Percentiles rank a stretch among this genome's conserved stretches.
phyloP scores from a whole-genome alignment of 2,797 vertebrate species.

The Gobio occitaniae region DNA sequence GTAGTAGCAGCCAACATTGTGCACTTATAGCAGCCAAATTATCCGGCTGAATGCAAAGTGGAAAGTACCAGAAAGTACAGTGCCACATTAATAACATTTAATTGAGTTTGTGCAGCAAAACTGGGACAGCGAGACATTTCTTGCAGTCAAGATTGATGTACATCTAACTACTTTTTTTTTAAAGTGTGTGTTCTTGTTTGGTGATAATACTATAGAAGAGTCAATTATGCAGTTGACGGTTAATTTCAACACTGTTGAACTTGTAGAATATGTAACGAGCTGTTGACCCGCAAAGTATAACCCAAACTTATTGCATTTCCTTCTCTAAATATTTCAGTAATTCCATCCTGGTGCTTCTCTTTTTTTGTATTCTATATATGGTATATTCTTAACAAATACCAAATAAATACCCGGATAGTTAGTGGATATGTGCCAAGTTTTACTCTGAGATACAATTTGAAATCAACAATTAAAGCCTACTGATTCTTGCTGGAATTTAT shows the following conservation, averaged over 20 bases:
- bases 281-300: slow-evolving; percentile 19
- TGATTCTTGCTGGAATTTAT: background rate
- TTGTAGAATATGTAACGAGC: background rate
- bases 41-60: slow-evolving; percentile 1
- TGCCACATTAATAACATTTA: background rate
- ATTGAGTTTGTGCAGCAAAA: background rate
- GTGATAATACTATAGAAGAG: background rate
- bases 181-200: background rate
- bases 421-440: background rate
- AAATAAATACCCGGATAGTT: background rate
- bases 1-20: background rate
- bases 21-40: background rate
- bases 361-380: background rate
- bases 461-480: background rate
- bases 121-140: background rate
- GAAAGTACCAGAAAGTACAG: slow-evolving; percentile 47
- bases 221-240: slow-evolving; percentile 12
- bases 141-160: background rate
- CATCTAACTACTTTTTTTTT: background rate
- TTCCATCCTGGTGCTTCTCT: background rate
- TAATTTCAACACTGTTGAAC: slow-evolving; percentile 9
- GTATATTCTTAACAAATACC: background rate
- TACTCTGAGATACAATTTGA: background rate
- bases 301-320: slow-evolving; percentile 34
- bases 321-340: slow-evolving; percentile 20